Base-by-base conservation (phyloP, 2,113 vertebrate species). In the Pseudonaja textilis region DNA sequence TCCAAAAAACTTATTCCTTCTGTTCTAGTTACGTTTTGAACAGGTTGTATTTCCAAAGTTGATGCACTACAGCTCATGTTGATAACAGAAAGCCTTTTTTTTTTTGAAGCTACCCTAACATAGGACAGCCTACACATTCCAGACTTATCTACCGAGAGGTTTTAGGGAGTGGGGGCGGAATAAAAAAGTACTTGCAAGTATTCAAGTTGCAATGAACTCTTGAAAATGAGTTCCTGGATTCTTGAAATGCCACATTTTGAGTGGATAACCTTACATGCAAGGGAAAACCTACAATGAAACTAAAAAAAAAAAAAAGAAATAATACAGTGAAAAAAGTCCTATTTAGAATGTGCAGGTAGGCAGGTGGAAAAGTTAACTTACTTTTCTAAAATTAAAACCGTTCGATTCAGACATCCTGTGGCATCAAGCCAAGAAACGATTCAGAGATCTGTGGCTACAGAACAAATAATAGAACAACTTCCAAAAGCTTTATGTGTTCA, bases 231-330 rank as follows among this genome's bases (percentile, higher is more conserved):
- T 93, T 94, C 95, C 91, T 93, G 95, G 93, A 94, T 93, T 26
- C 74, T 97, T 96, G 96, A 97, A 96, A 96, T 95, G 96, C 95
- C 96, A 96, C 92, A 89, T 96, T 96, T 90, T 89, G 18, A 47
- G 81, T 59, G 90, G 98, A 93, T 91, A 95, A 94, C 93, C 94
- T 93, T 92, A 52, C 61, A 91, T 88, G 55, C 45, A 52, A 14
- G 9, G 42, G 4, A 10, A 29, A 29, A 4, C 5, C 18, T 34
- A 16, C 14, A 10, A 2, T 0, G 18, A 42, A 45, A 85, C 25
- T 54, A 12, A n/a, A 64, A 10, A 10, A 26, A 10, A 26, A 42
- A 42, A 42, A 45, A 26, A 64, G 25, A 9, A 59, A 59, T 26
- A 2, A 18, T 3, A 1, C 1, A 56, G 39, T 52, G 12, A 12